Conservation (phyloP, 2,113 vertebrate species). For the Uria aalge region DNA sequence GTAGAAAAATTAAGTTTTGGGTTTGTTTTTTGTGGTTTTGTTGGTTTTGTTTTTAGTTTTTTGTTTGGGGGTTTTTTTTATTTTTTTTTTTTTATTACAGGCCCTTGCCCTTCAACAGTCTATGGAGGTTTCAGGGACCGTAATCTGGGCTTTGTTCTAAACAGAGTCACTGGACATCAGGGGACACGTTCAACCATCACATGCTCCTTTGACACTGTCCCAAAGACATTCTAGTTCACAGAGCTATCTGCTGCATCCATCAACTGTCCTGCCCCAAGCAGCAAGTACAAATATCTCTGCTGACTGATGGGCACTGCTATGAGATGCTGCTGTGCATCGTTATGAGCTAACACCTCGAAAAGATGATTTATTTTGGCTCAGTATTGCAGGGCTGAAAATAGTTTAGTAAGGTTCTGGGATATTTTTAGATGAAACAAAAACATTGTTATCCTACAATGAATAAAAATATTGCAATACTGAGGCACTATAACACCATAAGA, state of each 20-base stretch:
- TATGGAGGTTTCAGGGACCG: neutral
- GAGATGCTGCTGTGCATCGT: neutral
- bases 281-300: neutral
- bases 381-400: neutral
- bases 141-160: neutral
- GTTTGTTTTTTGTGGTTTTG: no score
- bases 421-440: conserved; percentile 48
- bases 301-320: conserved; percentile 12
- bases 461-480: neutral
- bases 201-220: neutral
- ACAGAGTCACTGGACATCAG: neutral
- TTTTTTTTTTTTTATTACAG: neutral
- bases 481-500: neutral
- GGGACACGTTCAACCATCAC: neutral
- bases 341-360: neutral
- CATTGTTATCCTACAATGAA: conserved; percentile 7
- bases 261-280: neutral
- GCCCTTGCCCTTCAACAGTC: neutral
- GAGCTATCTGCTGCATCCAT: neutral
- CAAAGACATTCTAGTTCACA: neutral
- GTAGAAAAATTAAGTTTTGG: neutral
- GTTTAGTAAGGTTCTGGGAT: neutral
- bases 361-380: conserved; percentile 7
- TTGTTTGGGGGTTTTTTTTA: neutral
- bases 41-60: neutral